Base-by-base conservation (phyloP, 2,113 vertebrate genomes). In the Microcebus tavaratra region DNA sequence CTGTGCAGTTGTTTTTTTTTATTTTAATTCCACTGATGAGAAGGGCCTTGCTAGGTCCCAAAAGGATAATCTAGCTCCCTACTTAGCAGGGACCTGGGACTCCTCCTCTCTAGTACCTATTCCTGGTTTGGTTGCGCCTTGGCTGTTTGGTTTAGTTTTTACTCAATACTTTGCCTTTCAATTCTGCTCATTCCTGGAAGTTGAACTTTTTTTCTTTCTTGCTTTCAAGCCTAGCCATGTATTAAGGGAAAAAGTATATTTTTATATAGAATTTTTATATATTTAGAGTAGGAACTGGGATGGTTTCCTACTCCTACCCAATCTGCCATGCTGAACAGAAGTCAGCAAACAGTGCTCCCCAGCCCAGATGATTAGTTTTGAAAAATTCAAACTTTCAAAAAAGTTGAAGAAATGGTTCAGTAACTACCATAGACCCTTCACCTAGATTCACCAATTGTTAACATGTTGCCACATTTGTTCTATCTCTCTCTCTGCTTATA, bases 111-210 rank as follows among this genome's bases (percentile, higher is more conserved):
- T 15, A 83, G 34, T 1, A 61, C 39, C 29, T 53, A 7, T 39
- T 94, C n/a, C 65, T 61, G 75, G 23, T 45, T 55, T 55, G 48
- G 45, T n/a, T 18, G 8, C 0, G 7, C 8, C 48, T 39, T 27
- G 42, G 12, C 50, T 88, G 25, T 39, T 92, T 0, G 12, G 12
- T 55, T 92, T 8, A 36, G 39, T 21, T 88, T 92, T 57, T 79
- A 21, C 5, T 75, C 18, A 82, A 73, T 3, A 27, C 3, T 11
- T 93, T 81, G 20, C 48, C 39, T 84, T 70, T 80, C 67, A 90
- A 15, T 95, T 93, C 42, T 57, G 25, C 57, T 73, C 39, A 50
- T 72, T 93, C 96, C 48, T 83, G 73, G 29, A 89, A 95, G 8
- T 2, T 76, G 36, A 81, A 48, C 5, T 88, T 91, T 29, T 75